Conservation (phyloP, 30 jellyfish, hydroid and myxozoan genomes). For the Pseudorhiza aurosa region DNA sequence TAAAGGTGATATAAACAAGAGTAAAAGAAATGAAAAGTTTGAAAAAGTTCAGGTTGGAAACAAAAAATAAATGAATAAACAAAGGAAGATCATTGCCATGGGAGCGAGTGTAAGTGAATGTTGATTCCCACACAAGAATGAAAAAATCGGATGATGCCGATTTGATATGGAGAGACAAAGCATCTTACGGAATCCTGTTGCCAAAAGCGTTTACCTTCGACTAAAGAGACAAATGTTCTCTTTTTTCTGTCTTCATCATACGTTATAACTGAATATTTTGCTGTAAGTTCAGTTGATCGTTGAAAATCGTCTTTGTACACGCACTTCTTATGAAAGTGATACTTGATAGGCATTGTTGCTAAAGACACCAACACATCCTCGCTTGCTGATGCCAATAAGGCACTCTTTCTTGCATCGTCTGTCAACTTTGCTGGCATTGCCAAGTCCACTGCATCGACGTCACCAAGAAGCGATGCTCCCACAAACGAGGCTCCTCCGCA, state of each 20-base stretch:
- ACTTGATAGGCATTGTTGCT: conserved; percentile 36
- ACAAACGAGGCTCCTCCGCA: conserved; percentile 28
- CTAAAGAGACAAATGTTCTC: conserved; percentile 60
- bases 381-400: conserved; percentile 21
- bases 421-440: conserved; percentile 43
- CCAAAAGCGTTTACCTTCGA: conserved; percentile 81
- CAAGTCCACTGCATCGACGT: conserved; percentile 65
- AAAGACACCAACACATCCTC: conserved; percentile 2
- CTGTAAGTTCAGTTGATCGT: conserved; percentile 5
- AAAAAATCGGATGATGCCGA: no score
- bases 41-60: no score
- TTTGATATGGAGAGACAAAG: no score
- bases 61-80: no score
- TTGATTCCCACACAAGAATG: no score
- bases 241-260: conserved; percentile 67
- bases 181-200: no score
- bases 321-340: conserved; percentile 78
- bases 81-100: no score
- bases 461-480: conserved; percentile 33
- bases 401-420: conserved; percentile 14
- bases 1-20: no score
- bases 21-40: no score
- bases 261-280: conserved; percentile 25
- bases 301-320: conserved; percentile 16
- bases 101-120: no score